Percentiles rank a stretch among this genome's conserved stretches.
Evolutionary conservation across 2,888 invertebrate species (phyloP).

Genomic region (Chrysopilus asiliformis): DNA sequence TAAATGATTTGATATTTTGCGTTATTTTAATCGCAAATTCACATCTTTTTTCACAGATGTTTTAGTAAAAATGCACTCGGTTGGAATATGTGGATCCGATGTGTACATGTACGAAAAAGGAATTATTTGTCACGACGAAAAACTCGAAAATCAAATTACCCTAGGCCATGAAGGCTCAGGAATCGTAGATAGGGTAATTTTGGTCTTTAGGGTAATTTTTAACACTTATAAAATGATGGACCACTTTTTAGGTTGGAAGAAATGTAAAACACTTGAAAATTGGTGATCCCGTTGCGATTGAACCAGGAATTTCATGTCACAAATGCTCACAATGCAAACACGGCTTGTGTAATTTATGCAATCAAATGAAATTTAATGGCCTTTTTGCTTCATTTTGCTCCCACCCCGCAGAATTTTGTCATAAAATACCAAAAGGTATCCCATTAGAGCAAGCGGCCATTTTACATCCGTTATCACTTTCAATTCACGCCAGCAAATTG

Average conservation of each 20-base stretch:
- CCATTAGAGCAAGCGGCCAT: constrained; percentile 24
- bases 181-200: constrained; percentile 50
- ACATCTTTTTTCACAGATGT: constrained; percentile 45
- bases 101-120: constrained; percentile 59
- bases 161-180: constrained; percentile 88
- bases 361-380: constrained; percentile 22
- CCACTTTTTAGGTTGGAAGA: constrained; percentile 37
- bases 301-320: constrained; percentile 82
- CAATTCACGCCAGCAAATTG: constrained; percentile 25
- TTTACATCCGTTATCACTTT: constrained; percentile 23
- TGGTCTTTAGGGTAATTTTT: background rate
- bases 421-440: constrained; percentile 21
- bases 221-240: background rate
- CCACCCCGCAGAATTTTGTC: constrained; percentile 27
- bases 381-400: constrained; percentile 23
- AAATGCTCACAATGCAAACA: constrained; percentile 66
- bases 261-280: constrained; percentile 48
- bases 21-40: no score
- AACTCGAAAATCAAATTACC: constrained; percentile 32
- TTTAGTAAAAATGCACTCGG: constrained; percentile 52
- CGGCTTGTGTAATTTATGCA: constrained; percentile 26
- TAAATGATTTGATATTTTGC: no score
- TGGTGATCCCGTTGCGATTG: constrained; percentile 85
- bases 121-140: background rate
- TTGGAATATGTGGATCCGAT: constrained; percentile 90